These are phyloP conservation scores for Trissonchulus sp. DNA, from an alignment of 2,888 invertebrate species.

Conservation along the genomic window DNA sequence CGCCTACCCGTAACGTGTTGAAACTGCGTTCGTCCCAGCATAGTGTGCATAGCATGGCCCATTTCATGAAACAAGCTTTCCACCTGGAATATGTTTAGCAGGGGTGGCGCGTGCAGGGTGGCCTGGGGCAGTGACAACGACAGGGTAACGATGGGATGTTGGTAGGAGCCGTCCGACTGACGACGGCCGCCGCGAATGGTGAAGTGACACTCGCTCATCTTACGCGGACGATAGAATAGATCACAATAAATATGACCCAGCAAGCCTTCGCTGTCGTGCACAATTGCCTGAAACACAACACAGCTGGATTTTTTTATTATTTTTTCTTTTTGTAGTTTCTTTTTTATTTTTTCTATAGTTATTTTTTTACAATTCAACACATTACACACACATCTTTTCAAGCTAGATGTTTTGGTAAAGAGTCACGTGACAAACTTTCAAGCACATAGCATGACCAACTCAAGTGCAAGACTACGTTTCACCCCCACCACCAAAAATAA, in stretches of 20 bases:
- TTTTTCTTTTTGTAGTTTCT: too few relatives aligned
- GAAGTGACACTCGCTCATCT: constrained; percentile 95
- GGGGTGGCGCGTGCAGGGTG: constrained; percentile 58
- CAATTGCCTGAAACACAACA: constrained; percentile 21
- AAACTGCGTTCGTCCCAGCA: constrained; percentile 86
- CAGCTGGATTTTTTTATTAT: too few relatives aligned
- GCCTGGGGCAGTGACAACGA: constrained; percentile 40
- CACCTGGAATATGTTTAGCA: constrained; percentile 74
- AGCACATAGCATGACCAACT: too few relatives aligned
- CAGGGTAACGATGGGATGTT: constrained; percentile 47
- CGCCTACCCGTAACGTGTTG: constrained; percentile 75
- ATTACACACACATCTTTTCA: too few relatives aligned
- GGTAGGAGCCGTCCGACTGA: constrained; percentile 57
- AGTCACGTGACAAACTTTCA: too few relatives aligned
- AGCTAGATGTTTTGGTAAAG: too few relatives aligned
- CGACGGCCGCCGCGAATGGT: constrained; percentile 88
- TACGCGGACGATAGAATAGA: constrained; percentile 81
- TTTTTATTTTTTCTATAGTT: too few relatives aligned
- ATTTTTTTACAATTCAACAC: too few relatives aligned
- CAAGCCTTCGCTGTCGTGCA: constrained; percentile 62
- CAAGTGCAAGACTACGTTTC: too few relatives aligned
- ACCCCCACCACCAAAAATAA: too few relatives aligned
- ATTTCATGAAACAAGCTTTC: constrained; percentile 98
- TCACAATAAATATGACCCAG: constrained; percentile 95
- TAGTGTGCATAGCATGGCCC: constrained; percentile 98